Conservation (phyloP, 2,888 invertebrate species). For the Epinotia bilunana region DNA sequence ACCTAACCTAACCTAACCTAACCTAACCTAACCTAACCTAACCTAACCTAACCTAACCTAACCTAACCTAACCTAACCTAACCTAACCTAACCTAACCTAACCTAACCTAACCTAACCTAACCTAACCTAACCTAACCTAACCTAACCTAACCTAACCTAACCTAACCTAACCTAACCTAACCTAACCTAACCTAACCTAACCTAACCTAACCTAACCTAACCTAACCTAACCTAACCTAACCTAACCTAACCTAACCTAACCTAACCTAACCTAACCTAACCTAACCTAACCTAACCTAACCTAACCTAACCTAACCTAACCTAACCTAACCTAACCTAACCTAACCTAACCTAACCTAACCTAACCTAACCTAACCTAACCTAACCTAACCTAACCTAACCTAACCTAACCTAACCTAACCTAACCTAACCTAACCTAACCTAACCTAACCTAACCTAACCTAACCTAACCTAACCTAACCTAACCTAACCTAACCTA, state of each 20-base stretch:
- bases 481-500: conserved; percentile 31
- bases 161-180: conserved; percentile 45
- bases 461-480: conserved; percentile 34
- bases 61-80: conserved; percentile 42
- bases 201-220: conserved; percentile 47
- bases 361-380: conserved; percentile 43
- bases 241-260: conserved; percentile 41
- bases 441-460: conserved; percentile 24
- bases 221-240: conserved; percentile 47
- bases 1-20: conserved; percentile 47
- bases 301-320: conserved; percentile 49
- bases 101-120: conserved; percentile 44
- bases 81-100: conserved; percentile 44
- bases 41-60: conserved; percentile 45
- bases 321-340: conserved; percentile 49
- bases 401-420: conserved; percentile 46
- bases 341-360: conserved; percentile 48
- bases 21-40: conserved; percentile 46
- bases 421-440: conserved; percentile 34
- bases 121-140: conserved; percentile 46
- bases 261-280: conserved; percentile 45
- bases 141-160: conserved; percentile 48
- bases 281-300: conserved; percentile 47
- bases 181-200: conserved; percentile 47
- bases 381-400: conserved; percentile 31